Conservation (phyloP, 2,113 vertebrate species). For the Tyto alba region DNA sequence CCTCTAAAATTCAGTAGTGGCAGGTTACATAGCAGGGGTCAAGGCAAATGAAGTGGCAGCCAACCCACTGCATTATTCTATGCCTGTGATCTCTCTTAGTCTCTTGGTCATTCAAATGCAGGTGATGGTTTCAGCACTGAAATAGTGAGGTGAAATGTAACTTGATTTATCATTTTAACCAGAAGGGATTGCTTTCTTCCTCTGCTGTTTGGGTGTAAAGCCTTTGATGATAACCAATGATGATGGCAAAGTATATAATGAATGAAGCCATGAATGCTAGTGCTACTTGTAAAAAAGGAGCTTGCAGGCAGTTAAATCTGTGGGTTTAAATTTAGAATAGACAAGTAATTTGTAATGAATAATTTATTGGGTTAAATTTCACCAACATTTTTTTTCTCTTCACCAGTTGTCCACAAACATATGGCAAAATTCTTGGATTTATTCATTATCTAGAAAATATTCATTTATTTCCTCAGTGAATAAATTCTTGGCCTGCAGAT, state of each 20-base stretch:
- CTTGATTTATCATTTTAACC: slow-evolving; percentile 45
- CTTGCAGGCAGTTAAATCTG: slow-evolving; percentile 4
- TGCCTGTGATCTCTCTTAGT: background rate
- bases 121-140: background rate
- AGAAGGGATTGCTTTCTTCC: slow-evolving; percentile 18
- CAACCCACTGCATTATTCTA: slow-evolving; percentile 15
- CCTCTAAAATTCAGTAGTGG: slow-evolving; percentile 1
- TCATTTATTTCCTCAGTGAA: slow-evolving; percentile 56
- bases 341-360: slow-evolving; percentile 22
- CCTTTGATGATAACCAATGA: slow-evolving; percentile 17
- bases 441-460: slow-evolving; percentile 49
- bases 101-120: background rate
- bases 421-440: slow-evolving; percentile 50
- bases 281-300: background rate
- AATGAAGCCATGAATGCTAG: slow-evolving; percentile 6
- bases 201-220: background rate
- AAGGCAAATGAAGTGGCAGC: background rate
- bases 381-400: slow-evolving; percentile 18
- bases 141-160: slow-evolving; percentile 12
- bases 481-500: slow-evolving; percentile 39
- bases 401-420: slow-evolving; percentile 52
- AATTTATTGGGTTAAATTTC: slow-evolving; percentile 46
- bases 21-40: slow-evolving; percentile 18
- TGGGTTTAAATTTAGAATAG: slow-evolving; percentile 29
- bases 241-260: slow-evolving; percentile 25